Base-by-base conservation (phyloP, 2,797 vertebrate genomes). In the Pachyuromys duprasi region DNA sequence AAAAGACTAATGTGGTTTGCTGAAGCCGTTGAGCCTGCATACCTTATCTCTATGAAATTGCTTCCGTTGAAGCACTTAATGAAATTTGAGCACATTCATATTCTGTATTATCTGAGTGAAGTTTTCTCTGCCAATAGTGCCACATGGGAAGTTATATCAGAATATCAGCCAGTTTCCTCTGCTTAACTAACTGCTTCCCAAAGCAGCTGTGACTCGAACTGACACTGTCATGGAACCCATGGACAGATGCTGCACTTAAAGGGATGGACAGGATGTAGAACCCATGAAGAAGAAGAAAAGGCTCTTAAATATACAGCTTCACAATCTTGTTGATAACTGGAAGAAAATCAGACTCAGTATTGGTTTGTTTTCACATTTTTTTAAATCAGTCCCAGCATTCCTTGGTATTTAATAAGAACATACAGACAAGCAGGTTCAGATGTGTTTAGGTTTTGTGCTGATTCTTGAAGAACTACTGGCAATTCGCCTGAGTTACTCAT, bases 201-300 rank as follows among this genome's bases (percentile, higher is more conserved):
- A 97, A 69, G 76, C 93, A 94, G 79, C 91, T 97, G 96, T 97
- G 76, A 97, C 90, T 97, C 97, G 96, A 98, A 97, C 96, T 96
- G 97, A 96, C 39, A 97, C 98, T 95, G 97, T 97, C 7, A 95
- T 97, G 96, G 96, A 91, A 95, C 60, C 87, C 97, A 65, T 26
- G 92, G 74, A 55, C 79, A 39, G 31, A 24, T 55, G 26, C 2
- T 72, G 0, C 42, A 15, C 86, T 92, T 92, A 80, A 93, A 80
- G 31, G 86, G 13, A 45, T 45, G 45, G 1, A 75, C 39, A 74
- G 4, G 39, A 31, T 84, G 81, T 86, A 57, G 75, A 98, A 95
- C 93, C 95, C 94, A 55, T 95, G 96, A 97, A 95, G 72, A 98
- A 67, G 60, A 96, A 83, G 39, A 97, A 98, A 96, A 91, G 83